Percentiles rank a stretch among this genome's conserved stretches.
phyloP scores from a whole-genome alignment of 2,888 invertebrate genomes.

The Melanostoma scalare region DNA sequence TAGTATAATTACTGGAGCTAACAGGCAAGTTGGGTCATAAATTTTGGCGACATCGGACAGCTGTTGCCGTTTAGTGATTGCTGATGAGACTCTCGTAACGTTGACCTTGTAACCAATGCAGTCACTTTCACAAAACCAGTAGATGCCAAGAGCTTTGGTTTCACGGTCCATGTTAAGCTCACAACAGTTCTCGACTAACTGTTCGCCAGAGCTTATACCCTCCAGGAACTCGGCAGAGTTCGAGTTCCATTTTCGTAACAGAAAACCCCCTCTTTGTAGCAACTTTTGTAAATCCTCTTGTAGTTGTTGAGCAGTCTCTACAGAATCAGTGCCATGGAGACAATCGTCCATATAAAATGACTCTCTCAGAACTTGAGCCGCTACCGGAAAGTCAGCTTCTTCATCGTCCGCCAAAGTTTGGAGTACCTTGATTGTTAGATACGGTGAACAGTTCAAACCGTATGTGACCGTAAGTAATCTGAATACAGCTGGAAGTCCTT shows the following conservation, averaged over 20 bases:
- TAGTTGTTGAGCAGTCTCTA: slow-evolving; percentile 4
- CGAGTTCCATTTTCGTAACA: slow-evolving; percentile 42
- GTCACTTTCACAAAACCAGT: slow-evolving; percentile 27
- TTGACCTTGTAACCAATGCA: slow-evolving; percentile 23
- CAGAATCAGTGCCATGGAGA: slow-evolving; percentile 33
- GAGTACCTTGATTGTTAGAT: slow-evolving; percentile 56
- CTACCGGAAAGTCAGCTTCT: slow-evolving; percentile 44
- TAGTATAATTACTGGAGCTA: slow-evolving; percentile 27
- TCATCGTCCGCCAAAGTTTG: slow-evolving; percentile 47
- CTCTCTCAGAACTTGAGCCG: slow-evolving; percentile 18
- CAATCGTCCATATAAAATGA: slow-evolving; percentile 59
- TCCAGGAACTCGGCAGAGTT: slow-evolving; percentile 35
- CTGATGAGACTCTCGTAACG: background rate
- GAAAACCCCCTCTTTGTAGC: slow-evolving; percentile 26
- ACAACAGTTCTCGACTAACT: background rate
- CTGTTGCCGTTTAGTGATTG: slow-evolving; percentile 18
- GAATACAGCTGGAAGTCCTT: slow-evolving; percentile 11
- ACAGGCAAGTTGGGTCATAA: slow-evolving; percentile 30
- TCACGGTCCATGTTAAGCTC: slow-evolving; percentile 38
- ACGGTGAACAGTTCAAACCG: slow-evolving; percentile 53
- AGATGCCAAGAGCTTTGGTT: slow-evolving; percentile 41
- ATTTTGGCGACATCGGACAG: slow-evolving; percentile 5
- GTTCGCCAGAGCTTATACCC: background rate
- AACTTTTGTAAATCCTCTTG: slow-evolving; percentile 14
- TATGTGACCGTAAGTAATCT: slow-evolving; percentile 53